Conservation (phyloP, 2,113 vertebrate species). For the Eonycteris spelaea region DNA sequence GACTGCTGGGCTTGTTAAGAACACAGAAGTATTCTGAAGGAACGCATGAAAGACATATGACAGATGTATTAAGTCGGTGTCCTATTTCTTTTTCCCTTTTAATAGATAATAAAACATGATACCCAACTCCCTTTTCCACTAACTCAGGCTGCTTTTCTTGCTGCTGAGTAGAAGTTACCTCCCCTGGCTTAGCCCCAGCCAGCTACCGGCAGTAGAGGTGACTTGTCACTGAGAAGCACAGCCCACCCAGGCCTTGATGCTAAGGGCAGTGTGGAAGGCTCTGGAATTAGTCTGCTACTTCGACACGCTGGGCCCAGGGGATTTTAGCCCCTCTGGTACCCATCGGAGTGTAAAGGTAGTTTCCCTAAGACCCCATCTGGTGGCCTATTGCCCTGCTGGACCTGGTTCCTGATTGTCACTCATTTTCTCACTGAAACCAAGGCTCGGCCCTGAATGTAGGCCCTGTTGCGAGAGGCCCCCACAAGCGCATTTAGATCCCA, state of each 20-base stretch:
- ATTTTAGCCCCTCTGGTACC: not conserved
- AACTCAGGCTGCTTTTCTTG: not conserved
- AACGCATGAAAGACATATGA: not conserved
- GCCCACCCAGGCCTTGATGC: not conserved
- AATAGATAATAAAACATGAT: not conserved
- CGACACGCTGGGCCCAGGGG: not conserved
- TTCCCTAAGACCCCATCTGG: not conserved
- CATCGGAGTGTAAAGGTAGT: not conserved
- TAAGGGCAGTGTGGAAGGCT: not conserved
- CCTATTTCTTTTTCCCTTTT: not conserved
- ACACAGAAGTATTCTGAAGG: not conserved
- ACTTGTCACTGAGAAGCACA: not conserved
- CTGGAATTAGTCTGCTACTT: not conserved
- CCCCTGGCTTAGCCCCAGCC: not conserved
- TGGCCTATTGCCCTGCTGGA: not conserved
- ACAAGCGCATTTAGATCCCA: not conserved
- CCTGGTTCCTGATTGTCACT: not conserved
- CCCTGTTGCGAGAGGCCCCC: not conserved
- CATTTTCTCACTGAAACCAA: not conserved
- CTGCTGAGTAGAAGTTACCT: not conserved
- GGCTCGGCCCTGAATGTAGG: not conserved
- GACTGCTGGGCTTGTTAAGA: not conserved
- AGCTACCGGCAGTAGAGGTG: not conserved
- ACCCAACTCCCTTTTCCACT: not conserved
- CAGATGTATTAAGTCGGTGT: not conserved